Evolutionary conservation across 2,888 invertebrate species (phyloP).

Genomic region (Sussaba pulchella): DNA sequence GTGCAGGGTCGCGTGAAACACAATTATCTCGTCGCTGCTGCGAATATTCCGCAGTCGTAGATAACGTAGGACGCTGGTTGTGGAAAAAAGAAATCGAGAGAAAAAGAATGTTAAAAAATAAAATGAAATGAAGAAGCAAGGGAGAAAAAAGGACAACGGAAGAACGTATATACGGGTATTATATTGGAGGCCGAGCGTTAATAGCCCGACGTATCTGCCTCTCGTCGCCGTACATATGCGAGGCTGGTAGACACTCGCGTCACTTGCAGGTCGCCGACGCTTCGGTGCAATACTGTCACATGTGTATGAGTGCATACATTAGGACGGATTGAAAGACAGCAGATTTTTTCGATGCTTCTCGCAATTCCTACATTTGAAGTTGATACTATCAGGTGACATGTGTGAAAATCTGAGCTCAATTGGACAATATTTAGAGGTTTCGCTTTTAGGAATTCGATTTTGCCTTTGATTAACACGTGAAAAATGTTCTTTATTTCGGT

Average conservation of each 20-base stretch:
- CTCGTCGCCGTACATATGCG: constrained; percentile 34
- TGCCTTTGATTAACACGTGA: too few relatives aligned
- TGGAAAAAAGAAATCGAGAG: neutral
- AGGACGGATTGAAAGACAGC: too few relatives aligned
- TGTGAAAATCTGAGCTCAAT: too few relatives aligned
- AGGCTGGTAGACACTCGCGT: constrained; percentile 61
- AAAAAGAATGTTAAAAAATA: constrained; percentile 1
- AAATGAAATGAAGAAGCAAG: constrained; percentile 3
- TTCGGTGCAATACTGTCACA: neutral
- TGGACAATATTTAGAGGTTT: too few relatives aligned
- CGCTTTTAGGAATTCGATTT: too few relatives aligned
- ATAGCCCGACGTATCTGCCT: constrained; percentile 54
- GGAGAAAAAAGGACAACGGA: constrained; percentile 22
- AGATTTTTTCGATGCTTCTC: too few relatives aligned
- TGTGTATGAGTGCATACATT: neutral
- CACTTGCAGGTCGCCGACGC: constrained; percentile 57
- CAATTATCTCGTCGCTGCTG: constrained; percentile 56
- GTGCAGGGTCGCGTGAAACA: constrained; percentile 51
- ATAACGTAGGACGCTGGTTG: neutral
- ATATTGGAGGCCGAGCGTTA: constrained; percentile 64
- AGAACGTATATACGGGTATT: constrained; percentile 53
- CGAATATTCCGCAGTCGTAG: neutral
- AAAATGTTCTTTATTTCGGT: too few relatives aligned
- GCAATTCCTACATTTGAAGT: too few relatives aligned
- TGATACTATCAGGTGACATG: too few relatives aligned